Base-by-base conservation (phyloP, 92 coral and sea anemone genomes). In the Micromussa lordhowensis region DNA sequence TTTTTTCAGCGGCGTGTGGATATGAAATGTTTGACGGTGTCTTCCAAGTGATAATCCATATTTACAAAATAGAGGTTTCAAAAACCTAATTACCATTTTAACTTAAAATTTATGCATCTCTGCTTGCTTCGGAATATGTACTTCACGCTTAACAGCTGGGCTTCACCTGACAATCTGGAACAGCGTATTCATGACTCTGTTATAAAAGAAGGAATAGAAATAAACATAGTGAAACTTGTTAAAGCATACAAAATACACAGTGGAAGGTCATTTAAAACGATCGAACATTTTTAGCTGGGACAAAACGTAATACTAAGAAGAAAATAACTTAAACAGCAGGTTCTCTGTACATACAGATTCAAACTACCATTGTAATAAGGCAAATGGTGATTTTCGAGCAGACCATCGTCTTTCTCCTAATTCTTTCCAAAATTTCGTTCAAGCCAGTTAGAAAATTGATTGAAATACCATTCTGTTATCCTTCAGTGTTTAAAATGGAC, bases 101-200 rank as follows among this genome's bases (percentile, higher is more conserved):
- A 16, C 77, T 71, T 71, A 71, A 71, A 17, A 44, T 44, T 34
- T 34, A 35, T 18, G 49, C 8, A 10, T 71, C 32, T 34, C 51
- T 2, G 76, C 4, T 71, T 71, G 22, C 78, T 34, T 1, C 24
- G 29, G 71, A 24, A 21, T 61, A 24, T 26, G 28, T 66, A 36
- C 84, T 14, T 24, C 34, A 71, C 87, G 74, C 30, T 40, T 73
- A 15, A 48, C 64, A 49, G 81, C 28, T 75, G 58, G 77, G 22
- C 72, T 74, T 22, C 51, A 51, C 28, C 34, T 51, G 32, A 30
- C 79, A 21, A 22, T 73, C 68, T 34, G 74, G 81, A 36, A 55
- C 57, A 5, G 58, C 72, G n/a, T 74, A 55, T 59, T 84, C 88
- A 34, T 58, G 48, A 13, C 19, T 84, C 88, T 74, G 78, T 58